Conservation (phyloP, 2,113 vertebrate genomes). For the Mustelus asterias region DNA sequence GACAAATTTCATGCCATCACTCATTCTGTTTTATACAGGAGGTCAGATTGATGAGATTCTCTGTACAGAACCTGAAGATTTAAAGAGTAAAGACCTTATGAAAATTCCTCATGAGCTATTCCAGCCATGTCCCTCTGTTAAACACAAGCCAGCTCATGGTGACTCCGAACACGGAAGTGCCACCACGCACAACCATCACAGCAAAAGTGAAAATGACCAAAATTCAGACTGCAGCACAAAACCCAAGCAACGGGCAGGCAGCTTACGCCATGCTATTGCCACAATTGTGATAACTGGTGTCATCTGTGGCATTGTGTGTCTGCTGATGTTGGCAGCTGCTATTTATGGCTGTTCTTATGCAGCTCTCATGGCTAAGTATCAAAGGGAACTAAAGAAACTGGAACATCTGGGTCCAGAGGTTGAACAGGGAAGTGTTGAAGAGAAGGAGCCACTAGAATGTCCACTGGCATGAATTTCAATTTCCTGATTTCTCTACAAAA, state of each 20-base stretch:
- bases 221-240: conserved; percentile 67
- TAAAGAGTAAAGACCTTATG: conserved; percentile 75
- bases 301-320: conserved; percentile 82
- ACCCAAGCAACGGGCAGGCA: conserved; percentile 64
- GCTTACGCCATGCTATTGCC: conserved; percentile 80
- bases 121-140: conserved; percentile 65
- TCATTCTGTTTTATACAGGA: conserved; percentile 54
- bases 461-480: conserved; percentile 58
- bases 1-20: neutral
- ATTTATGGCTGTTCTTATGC: conserved; percentile 91
- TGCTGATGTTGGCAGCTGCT: conserved; percentile 91
- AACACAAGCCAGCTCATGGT: conserved; percentile 60
- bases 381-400: conserved; percentile 64
- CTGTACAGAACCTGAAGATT: conserved; percentile 70
- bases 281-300: conserved; percentile 87
- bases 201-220: conserved; percentile 37
- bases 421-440: conserved; percentile 47
- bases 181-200: conserved; percentile 43
- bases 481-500: conserved; percentile 17
- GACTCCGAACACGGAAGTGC: conserved; percentile 51
- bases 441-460: conserved; percentile 64
- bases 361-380: conserved; percentile 78
- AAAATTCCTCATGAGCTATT: conserved; percentile 86
- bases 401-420: conserved; percentile 49
- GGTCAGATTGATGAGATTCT: conserved; percentile 72